Percentiles rank a stretch among this genome's conserved stretches.
phyloP scores from a whole-genome alignment of 2,888 invertebrate species.

The Metacarcinus magister region DNA sequence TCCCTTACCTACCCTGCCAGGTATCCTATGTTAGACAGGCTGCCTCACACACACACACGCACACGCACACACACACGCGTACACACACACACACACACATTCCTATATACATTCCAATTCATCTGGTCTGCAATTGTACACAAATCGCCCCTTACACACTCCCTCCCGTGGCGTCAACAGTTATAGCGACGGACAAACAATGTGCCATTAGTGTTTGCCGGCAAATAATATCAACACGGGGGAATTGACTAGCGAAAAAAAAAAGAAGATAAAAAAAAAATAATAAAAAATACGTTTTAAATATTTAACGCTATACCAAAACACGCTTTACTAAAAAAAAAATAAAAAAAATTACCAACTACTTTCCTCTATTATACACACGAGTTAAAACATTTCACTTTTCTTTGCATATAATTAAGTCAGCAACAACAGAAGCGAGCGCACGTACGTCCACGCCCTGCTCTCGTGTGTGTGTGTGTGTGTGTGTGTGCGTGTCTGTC shows the following conservation, averaged over 20 bases:
- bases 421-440: background rate
- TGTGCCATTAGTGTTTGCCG: conserved; percentile 47
- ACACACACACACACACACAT: conserved; percentile 32
- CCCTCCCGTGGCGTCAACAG: conserved; percentile 47
- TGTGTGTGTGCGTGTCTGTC: background rate
- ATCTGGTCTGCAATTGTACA: conserved; percentile 45
- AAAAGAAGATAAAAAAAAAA: too few relatives aligned
- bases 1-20: background rate
- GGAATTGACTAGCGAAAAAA: background rate
- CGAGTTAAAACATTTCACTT: background rate
- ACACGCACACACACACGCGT: too few relatives aligned
- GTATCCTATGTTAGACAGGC: background rate
- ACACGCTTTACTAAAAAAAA: too few relatives aligned
- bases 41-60: background rate
- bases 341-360: conserved; percentile 39
- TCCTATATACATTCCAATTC: conserved; percentile 47
- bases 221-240: conserved; percentile 37
- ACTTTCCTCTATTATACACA: background rate
- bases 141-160: conserved; percentile 51
- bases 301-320: too few relatives aligned
- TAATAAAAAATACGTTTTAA: conserved; percentile 11
- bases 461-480: background rate
- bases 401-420: conserved; percentile 21
- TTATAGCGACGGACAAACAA: conserved; percentile 41
- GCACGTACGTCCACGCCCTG: background rate